Conservation (phyloP, 2,113 vertebrate species). For the Thunnus thynnus region DNA sequence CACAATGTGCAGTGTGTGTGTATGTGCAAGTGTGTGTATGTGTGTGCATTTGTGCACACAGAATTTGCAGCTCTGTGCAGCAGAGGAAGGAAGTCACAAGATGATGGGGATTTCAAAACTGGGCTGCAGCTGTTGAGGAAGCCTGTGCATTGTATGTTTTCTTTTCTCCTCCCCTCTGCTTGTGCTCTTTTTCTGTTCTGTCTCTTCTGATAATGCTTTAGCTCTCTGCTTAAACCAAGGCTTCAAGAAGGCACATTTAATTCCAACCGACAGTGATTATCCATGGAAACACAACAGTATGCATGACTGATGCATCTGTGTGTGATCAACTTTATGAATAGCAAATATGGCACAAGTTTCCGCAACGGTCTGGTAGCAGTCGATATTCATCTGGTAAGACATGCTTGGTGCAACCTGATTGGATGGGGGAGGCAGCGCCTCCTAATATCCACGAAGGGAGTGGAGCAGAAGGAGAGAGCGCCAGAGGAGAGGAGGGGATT, state of each 20-base stretch:
- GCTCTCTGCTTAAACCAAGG: conserved; percentile 9
- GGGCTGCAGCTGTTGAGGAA: conserved; percentile 86
- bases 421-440: conserved; percentile 71
- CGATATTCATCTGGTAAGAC: conserved; percentile 63
- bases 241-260: conserved; percentile 20
- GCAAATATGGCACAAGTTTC: conserved; percentile 56
- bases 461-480: conserved; percentile 55
- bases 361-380: conserved; percentile 46
- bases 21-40: conserved; percentile 16
- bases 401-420: conserved; percentile 66
- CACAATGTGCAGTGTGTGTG: conserved; percentile 37
- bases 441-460: conserved; percentile 66
- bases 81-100: conserved; percentile 87
- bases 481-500: conserved; percentile 64
- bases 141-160: conserved; percentile 76
- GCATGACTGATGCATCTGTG: conserved; percentile 48
- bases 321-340: conserved; percentile 57
- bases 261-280: conserved; percentile 35
- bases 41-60: conserved; percentile 60
- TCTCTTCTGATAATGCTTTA: conserved; percentile 31
- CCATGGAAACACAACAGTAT: conserved; percentile 38
- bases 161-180: conserved; percentile 60
- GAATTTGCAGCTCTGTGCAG: conserved; percentile 73
- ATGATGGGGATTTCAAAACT: conserved; percentile 85
- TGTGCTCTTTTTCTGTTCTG: conserved; percentile 39